Percentiles rank a stretch among this genome's conserved stretches.
These are phyloP conservation scores for Nettapus auritus DNA, from an alignment of 2,113 vertebrate species.

Conservation along the genomic window DNA sequence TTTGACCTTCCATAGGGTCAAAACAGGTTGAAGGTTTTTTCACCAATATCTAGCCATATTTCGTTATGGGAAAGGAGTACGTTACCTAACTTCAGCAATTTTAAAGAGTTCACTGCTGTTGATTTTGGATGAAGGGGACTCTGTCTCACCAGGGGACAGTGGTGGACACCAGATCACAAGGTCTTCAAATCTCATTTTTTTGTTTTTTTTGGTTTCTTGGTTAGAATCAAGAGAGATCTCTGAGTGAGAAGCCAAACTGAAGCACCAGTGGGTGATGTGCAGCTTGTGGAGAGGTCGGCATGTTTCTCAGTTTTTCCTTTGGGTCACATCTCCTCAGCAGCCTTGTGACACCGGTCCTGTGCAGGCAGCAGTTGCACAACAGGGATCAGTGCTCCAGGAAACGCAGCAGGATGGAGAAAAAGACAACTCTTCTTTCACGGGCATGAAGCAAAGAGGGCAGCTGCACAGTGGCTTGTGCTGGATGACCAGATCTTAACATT, in stretches of 20 bases:
- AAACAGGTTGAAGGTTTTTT: neutral
- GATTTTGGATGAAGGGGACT: neutral
- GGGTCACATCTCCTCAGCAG: neutral
- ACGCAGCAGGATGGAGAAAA: neutral
- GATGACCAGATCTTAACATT: neutral
- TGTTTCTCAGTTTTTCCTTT: neutral
- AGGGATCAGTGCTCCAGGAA: neutral
- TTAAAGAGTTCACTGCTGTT: neutral
- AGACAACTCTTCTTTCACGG: fast-evolving
- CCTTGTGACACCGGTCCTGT: neutral
- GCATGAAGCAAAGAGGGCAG: slow-evolving; percentile 20
- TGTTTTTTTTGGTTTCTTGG: neutral
- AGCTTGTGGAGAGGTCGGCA: neutral
- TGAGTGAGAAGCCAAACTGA: neutral
- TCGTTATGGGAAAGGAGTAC: neutral
- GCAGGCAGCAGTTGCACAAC: neutral
- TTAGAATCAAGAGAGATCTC: neutral
- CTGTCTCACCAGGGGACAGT: neutral
- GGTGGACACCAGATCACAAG: too few species aligned
- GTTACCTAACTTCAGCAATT: neutral
- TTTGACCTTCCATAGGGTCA: neutral
- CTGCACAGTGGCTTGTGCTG: neutral
- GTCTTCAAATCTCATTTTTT: neutral
- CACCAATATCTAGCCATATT: neutral
- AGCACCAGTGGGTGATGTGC: neutral